Base-by-base conservation (phyloP, 2,888 invertebrate species). In the Amphipyra tragopoginis region DNA sequence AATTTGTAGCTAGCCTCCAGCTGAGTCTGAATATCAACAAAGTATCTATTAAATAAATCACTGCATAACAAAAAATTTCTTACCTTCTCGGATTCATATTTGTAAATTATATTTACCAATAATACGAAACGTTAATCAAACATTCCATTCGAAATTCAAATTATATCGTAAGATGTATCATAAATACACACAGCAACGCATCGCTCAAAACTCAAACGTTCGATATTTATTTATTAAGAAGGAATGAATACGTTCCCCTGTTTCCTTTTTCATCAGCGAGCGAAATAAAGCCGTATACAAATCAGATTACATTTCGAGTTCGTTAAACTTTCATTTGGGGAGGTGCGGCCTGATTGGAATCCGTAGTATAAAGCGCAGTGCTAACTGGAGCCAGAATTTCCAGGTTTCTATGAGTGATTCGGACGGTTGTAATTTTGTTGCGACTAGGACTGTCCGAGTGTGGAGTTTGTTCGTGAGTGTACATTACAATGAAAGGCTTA, bases 301-400 rank as follows among this genome's bases (percentile, higher is more conserved):
- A 89, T 89, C 85, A 81, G 84, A 87, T 89, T 89, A 86, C 79
- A 86, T 86, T 88, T 89, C 86, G 72, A 88, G 87, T 90, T 90
- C 87, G 89, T 89, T 90, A 89, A 89, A 89, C 88, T 87, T 89
- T 86, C 82, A 88, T 81, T 74, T 75, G 81, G 75, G 71, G 80
- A 81, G 78, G 79, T 80, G 84, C 77, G 77, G 72, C 61, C 72
- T 85, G 86, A 90, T 88, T 88, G 87, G 82, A 82, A 88, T 81
- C 74, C 81, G 69, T 75, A 76, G 73, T 80, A 75, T 77, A 79
- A 62, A 81, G 77, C 72, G 49, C 65, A 71, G 47, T 72, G 67
- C 79, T 82, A 81, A 79, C 77, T 63, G 71, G 47, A 34, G 49
- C 52, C 47, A 65, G 56, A 42, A 45, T 69, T 59, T 57, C 57